phyloP scores from a whole-genome alignment of 2,888 invertebrate genomes.

The Ommatoiulus sabulosus region DNA sequence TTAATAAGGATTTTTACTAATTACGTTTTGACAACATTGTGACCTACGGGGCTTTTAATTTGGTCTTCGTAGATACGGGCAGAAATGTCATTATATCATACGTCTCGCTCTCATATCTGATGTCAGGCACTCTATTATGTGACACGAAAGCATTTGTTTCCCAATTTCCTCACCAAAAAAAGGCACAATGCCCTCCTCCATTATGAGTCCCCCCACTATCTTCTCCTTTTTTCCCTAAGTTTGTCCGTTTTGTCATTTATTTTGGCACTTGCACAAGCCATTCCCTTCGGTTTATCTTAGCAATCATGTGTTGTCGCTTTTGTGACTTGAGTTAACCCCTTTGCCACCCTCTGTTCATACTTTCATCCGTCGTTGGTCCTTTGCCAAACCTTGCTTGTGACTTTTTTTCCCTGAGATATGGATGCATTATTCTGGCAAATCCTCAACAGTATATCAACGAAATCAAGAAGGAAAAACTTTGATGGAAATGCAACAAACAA shows the following conservation, averaged over 20 bases:
- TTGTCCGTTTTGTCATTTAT: constrained; percentile 29
- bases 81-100: constrained; percentile 5
- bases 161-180: constrained; percentile 39
- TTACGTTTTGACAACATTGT: constrained; percentile 18
- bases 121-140: constrained; percentile 47
- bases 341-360: neutral
- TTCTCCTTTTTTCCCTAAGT: neutral
- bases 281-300: constrained; percentile 29
- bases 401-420: constrained; percentile 30
- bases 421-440: constrained; percentile 32
- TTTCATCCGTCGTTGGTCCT: neutral
- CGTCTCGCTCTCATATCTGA: neutral
- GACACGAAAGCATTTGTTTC: neutral
- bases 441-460: neutral
- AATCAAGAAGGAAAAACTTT: neutral
- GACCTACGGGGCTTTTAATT: constrained; percentile 29
- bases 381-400: neutral
- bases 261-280: neutral
- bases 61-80: constrained; percentile 4
- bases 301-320: constrained; percentile 37
- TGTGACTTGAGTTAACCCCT: constrained; percentile 4
- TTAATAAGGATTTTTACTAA: constrained; percentile 14
- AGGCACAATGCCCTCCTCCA: neutral
- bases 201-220: neutral
- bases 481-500: neutral